Percentiles rank a stretch among this genome's conserved stretches.
Evolutionary conservation across 2,113 vertebrate species (phyloP).

Genomic region (Gavialis gangeticus): DNA sequence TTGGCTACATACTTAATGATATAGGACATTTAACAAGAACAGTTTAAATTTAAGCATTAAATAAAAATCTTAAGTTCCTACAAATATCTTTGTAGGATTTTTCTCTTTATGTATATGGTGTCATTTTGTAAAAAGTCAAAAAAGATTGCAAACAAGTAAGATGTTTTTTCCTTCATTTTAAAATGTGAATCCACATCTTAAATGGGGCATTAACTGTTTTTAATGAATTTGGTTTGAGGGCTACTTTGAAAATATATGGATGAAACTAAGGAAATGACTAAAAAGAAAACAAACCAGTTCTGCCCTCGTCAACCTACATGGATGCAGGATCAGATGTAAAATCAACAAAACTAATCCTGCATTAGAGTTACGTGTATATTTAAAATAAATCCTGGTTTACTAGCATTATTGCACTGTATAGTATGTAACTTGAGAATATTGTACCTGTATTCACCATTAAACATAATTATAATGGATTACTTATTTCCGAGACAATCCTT

Average conservation of each 20-base stretch:
- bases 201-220: conserved; percentile 53
- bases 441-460: conserved; percentile 8
- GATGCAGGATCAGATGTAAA: not conserved
- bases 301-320: not conserved
- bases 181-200: conserved; percentile 49
- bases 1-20: conserved; percentile 17
- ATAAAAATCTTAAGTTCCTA: conserved; percentile 16
- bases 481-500: conserved; percentile 32
- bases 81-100: conserved; percentile 28
- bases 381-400: conserved; percentile 46
- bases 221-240: conserved; percentile 47
- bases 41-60: conserved; percentile 28
- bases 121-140: conserved; percentile 27
- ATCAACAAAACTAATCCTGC: conserved; percentile 47
- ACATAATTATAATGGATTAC: not conserved
- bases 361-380: conserved; percentile 33
- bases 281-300: conserved; percentile 39
- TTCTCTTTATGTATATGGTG: conserved; percentile 14
- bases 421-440: conserved; percentile 16
- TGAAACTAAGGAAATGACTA: conserved; percentile 58
- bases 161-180: conserved; percentile 1
- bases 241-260: not conserved
- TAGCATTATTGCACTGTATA: conserved; percentile 78
- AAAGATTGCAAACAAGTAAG: not conserved
- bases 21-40: conserved; percentile 7